Evolutionary conservation across 2,888 invertebrate species (phyloP).

Genomic region (Orthosia cruda): DNA sequence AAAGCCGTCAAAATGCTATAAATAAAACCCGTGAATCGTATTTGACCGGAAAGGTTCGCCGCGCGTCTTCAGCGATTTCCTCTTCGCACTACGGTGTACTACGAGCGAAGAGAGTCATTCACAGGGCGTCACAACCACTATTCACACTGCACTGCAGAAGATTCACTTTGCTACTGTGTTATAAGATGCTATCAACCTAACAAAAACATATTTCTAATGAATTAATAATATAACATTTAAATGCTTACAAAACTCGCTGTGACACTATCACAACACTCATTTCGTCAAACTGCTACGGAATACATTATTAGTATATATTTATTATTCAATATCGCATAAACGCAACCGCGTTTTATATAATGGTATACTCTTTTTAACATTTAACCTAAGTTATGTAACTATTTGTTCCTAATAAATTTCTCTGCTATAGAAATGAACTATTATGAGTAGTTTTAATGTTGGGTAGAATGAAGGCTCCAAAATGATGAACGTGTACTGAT

Average conservation of each 20-base stretch:
- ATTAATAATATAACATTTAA: neutral
- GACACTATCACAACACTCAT: neutral
- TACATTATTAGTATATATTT: no score
- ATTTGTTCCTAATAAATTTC: neutral
- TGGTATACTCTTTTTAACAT: neutral
- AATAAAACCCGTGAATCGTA: constrained; percentile 61
- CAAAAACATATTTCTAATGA: neutral
- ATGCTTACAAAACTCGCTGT: neutral
- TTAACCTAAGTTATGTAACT: neutral
- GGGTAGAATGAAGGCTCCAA: constrained; percentile 31
- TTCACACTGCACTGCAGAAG: neutral
- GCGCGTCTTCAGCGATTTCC: constrained; percentile 64
- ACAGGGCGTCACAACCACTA: neutral
- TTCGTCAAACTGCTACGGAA: no score
- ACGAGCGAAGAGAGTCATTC: constrained; percentile 2
- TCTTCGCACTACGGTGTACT: constrained; percentile 17
- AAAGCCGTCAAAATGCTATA: constrained; percentile 75
- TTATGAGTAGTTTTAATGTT: neutral
- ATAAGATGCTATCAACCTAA: neutral
- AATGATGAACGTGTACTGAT: constrained; percentile 28
- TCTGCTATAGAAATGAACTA: constrained; percentile 7
- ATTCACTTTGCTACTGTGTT: neutral
- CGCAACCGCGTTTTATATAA: constrained; percentile 4
- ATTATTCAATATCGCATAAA: no score
- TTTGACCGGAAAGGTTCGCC: constrained; percentile 58